phyloP scores from a whole-genome alignment of 2,797 vertebrate species.

The Lophotriccus pileatus region DNA sequence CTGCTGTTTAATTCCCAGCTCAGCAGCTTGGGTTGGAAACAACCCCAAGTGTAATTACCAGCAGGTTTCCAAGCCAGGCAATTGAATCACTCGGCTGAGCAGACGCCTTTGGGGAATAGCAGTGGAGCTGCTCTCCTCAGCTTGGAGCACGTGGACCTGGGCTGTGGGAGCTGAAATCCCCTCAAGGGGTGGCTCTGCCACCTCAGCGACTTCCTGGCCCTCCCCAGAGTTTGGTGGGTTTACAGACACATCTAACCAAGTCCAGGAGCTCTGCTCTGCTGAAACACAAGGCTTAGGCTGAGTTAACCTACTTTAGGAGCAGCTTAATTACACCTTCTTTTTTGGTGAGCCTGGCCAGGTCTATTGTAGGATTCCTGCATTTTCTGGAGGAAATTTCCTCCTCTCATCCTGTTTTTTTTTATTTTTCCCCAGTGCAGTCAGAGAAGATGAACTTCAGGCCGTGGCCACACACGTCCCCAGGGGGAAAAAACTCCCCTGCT shows the following conservation, averaged over 20 bases:
- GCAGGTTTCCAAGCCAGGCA: slow-evolving; percentile 16
- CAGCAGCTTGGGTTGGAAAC: slow-evolving; percentile 42
- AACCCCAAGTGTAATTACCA: neutral
- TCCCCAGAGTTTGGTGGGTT: neutral
- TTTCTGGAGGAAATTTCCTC: neutral
- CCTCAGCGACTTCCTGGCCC: neutral
- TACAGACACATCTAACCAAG: neutral
- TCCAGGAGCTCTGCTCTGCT: neutral
- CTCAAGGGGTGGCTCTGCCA: neutral
- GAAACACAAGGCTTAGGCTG: neutral
- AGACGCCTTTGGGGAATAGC: neutral
- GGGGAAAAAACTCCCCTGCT: neutral
- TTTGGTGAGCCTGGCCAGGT: neutral
- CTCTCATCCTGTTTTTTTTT: neutral
- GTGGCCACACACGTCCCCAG: neutral
- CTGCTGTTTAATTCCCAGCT: slow-evolving; percentile 36
- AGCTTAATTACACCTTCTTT: neutral
- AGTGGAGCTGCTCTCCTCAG: neutral
- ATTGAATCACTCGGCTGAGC: slow-evolving; percentile 18
- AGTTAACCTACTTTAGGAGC: neutral
- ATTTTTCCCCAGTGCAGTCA: neutral
- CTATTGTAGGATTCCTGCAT: neutral
- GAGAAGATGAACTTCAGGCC: neutral
- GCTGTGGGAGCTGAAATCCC: neutral
- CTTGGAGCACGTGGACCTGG: neutral